Evolutionary conservation across 2,888 invertebrate genomes (phyloP), one percentile per base, ranked within the genome.

Genomic region (Drosophila rellima): DNA sequence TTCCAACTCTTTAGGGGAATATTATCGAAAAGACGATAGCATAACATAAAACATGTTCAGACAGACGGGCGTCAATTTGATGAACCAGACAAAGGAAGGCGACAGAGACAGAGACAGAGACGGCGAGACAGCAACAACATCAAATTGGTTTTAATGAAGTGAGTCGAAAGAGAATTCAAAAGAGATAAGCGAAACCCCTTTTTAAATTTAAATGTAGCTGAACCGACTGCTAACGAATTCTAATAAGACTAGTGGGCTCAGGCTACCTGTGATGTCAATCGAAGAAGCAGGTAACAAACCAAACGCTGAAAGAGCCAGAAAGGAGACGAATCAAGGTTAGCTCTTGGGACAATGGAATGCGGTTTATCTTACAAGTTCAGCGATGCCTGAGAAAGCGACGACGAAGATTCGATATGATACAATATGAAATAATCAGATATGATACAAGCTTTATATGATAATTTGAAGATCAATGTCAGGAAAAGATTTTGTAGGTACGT

Each of bases 31-130:
- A 65, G 23, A 42, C 55, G 37, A 31, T 29, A 39, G 37, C 68
- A 48, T 63, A 57, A 60, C 68, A 48, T 63, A 57, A 60, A 69
- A 54, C n/a, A 18, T 60, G 35, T 60, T 63, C 68, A 85, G 82
- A 83, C 82, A 78, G 68, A 23, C 74, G 61, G 85, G 82, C 82
- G 82, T 80, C 82, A 80, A 50, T 52, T 56, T 68, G 68, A 66
- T 56, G 67, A 44, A 51, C 33, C 67, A 59, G 56, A 73, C 70
- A 56, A 69, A 68, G 68, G 52, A 59, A 45, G 51, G 26, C 66
- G 57, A 61, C 48, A 44, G 50, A 52, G 29, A 37, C 5, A n/a
- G n/a, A n/a, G 15, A 15, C 31, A 31, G 31, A 33, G 45, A 39
- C 6, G 31, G 11, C 33, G 48, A 55, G 26, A 42, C 57, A 57